Percentiles rank a stretch among this genome's conserved stretches.
phyloP scores from a whole-genome alignment of 1,140 invertebrate genomes.

The Phocides pigmalion region DNA sequence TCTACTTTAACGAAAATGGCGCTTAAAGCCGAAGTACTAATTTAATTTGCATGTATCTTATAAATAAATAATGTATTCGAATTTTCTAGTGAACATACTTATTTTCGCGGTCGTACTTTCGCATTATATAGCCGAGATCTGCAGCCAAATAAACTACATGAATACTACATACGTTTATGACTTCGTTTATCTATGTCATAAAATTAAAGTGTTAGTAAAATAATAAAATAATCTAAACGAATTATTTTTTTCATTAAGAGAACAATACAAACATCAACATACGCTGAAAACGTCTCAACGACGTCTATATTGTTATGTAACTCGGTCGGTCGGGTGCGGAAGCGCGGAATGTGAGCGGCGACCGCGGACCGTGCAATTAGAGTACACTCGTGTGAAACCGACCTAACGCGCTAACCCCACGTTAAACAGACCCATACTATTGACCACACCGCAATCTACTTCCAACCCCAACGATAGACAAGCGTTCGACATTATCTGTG shows the following conservation, averaged over 20 bases:
- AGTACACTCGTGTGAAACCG: constrained; percentile 2
- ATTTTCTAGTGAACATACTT: too few relatives aligned
- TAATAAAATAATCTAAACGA: too few relatives aligned
- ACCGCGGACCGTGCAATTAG: constrained; percentile 8
- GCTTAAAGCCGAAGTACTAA: too few relatives aligned
- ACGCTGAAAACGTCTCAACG: not conserved
- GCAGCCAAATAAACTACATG: too few relatives aligned
- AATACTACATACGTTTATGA: too few relatives aligned
- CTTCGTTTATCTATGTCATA: too few relatives aligned
- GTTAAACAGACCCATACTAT: not conserved
- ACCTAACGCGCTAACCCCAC: not conserved
- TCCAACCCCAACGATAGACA: not conserved
- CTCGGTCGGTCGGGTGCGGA: constrained; percentile 5
- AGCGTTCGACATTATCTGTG: not conserved
- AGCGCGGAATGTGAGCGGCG: not conserved
- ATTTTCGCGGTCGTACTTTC: too few relatives aligned
- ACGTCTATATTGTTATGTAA: constrained; percentile 12
- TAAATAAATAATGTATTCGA: too few relatives aligned
- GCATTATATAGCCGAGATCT: too few relatives aligned
- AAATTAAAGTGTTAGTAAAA: too few relatives aligned
- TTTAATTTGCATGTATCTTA: too few relatives aligned
- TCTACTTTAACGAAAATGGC: too few relatives aligned
- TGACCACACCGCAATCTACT: not conserved
- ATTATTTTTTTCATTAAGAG: not conserved
- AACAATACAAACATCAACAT: not conserved